Evolutionary conservation across 2,113 vertebrate genomes (phyloP), one percentile per base, ranked within the genome.

Genomic region (Psephotus haematonotus): DNA sequence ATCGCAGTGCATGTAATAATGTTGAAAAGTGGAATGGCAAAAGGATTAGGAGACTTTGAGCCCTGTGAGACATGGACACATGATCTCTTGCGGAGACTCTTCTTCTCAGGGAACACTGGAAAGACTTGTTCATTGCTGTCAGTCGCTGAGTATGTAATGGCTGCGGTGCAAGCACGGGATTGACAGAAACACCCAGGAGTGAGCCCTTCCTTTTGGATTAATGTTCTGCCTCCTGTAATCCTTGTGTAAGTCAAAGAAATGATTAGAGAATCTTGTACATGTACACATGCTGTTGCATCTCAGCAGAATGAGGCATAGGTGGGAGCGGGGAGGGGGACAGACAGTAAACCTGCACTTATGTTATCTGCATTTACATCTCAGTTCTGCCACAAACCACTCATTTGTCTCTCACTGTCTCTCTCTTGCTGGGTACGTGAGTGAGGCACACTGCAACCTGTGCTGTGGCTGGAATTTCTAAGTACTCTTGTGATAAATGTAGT

Each of bases 31-130:
- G 15, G 83, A 92, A 83, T 13, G 27, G 41, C 53, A 77, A 59
- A 88, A 74, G 22, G 35, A 53, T 91, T 78, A 75, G 91, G 78
- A 82, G 90, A 92, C 55, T 60, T 82, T 85, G 75, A 88, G 84
- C 53, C 46, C 35, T 44, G 24, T 87, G 87, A 87, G 62, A 70
- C n/a, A 29, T 33, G 29, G 39, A 14, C 2, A 1, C 29, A 20
- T 49, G 76, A 90, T 65, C 53, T 91, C n/a, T 72, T 74, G 23
- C 60, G 46, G 43, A 13, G 1, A 14, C 1, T 63, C 33, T 27
- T 60, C 70, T 77, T 95, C 85, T 84, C 74, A 44, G 55, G 33
- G 46, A 46, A 55, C 55, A 31, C 31, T 91, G 81, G 59, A 85
- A 88, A 76, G 17, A 31, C 11, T 79, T 60, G 75, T 17, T 82